phyloP scores from a whole-genome alignment of 2,113 vertebrate species.

The Ovibos moschatus region DNA sequence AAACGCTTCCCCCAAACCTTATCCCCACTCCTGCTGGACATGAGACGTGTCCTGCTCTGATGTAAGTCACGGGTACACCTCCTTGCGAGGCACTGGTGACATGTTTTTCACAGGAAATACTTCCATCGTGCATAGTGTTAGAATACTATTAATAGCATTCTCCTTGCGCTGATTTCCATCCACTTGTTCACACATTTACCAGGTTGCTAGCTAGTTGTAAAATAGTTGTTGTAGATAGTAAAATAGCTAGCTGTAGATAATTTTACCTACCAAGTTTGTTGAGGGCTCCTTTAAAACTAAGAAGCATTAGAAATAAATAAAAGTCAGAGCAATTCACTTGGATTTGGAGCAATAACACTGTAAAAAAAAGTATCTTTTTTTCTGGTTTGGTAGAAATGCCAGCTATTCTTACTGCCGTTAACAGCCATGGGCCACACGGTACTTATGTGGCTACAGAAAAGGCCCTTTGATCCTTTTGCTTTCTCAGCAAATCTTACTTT shows the following conservation, averaged over 20 bases:
- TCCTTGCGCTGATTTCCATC: background rate
- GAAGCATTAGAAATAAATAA: background rate
- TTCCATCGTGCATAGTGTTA: too few species aligned
- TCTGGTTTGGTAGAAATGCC: background rate
- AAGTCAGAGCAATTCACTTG: background rate
- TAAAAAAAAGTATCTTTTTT: background rate
- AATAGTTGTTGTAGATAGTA: too few species aligned
- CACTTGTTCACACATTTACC: background rate
- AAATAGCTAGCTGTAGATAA: too few species aligned
- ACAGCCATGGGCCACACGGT: background rate
- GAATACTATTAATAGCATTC: background rate
- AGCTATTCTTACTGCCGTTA: background rate
- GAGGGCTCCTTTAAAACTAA: background rate
- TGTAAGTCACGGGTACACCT: too few species aligned
- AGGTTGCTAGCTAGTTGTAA: background rate
- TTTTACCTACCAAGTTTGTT: background rate
- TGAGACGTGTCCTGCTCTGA: background rate
- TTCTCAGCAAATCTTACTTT: background rate
- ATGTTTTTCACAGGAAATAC: background rate
- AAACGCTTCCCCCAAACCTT: background rate
- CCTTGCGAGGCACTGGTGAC: background rate
- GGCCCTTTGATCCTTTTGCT: background rate
- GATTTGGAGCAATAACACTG: background rate
- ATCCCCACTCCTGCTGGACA: background rate
- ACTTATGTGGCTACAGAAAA: background rate